phyloP scores from a whole-genome alignment of 1,140 invertebrate genomes.

The Trialeurodes vaporariorum region DNA sequence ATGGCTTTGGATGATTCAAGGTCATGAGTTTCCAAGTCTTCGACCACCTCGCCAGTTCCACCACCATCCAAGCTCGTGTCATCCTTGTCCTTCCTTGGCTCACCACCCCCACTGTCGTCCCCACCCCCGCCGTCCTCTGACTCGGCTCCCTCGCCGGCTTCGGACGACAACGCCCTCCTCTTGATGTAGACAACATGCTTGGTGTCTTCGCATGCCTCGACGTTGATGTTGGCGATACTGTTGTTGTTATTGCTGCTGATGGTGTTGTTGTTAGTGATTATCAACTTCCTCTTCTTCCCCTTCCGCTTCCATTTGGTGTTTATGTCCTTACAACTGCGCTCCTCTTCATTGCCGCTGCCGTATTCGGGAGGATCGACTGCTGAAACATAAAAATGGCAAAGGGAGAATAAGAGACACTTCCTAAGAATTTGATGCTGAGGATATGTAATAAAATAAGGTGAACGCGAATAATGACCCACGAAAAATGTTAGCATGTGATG shows the following conservation, averaged over 20 bases:
- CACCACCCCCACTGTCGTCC: too few species aligned
- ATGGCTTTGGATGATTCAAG: background rate
- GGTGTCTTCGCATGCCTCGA: background rate
- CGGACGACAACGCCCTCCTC: too few species aligned
- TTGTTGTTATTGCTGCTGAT: background rate
- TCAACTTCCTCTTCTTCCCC: background rate
- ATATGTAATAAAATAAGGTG: too few species aligned
- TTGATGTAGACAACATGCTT: background rate
- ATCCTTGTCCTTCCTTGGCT: background rate
- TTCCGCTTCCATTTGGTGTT: background rate
- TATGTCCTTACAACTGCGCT: background rate
- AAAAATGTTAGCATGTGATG: too few species aligned
- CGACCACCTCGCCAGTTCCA: too few species aligned
- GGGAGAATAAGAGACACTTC: too few species aligned
- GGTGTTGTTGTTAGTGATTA: background rate
- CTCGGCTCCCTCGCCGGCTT: background rate
- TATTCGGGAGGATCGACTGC: background rate
- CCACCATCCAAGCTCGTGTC: too few species aligned
- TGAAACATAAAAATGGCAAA: background rate
- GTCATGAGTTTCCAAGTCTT: background rate
- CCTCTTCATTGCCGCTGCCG: background rate
- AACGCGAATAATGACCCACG: too few species aligned
- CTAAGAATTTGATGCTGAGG: too few species aligned
- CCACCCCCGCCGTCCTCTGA: background rate
- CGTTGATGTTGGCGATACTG: too few species aligned